These are phyloP conservation scores for Melanostoma scalare DNA, from an alignment of 2,888 invertebrate genomes.

Conservation along the genomic window DNA sequence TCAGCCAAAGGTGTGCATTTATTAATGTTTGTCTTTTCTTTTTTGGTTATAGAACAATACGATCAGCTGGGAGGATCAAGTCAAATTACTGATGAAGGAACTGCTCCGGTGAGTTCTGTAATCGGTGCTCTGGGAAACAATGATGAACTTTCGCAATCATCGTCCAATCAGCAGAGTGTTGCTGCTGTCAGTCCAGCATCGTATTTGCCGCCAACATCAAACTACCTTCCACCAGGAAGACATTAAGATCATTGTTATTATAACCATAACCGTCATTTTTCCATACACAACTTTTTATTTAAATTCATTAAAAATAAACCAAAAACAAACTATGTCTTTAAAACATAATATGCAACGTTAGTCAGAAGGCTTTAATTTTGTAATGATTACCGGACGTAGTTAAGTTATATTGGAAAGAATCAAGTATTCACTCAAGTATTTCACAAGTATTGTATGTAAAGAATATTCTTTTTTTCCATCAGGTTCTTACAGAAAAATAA, in stretches of 20 bases:
- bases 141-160: slow-evolving; percentile 53
- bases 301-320: neutral
- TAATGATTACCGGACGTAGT: too few relatives aligned
- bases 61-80: slow-evolving; percentile 79
- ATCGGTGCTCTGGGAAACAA: slow-evolving; percentile 77
- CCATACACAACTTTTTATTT: neutral
- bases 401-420: too few relatives aligned
- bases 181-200: neutral
- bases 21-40: too few relatives aligned
- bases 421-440: too few relatives aligned
- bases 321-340: too few relatives aligned
- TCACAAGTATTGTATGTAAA: too few relatives aligned
- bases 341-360: too few relatives aligned
- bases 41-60: slow-evolving; percentile 77
- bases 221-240: slow-evolving; percentile 40
- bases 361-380: too few relatives aligned
- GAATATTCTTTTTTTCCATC: too few relatives aligned
- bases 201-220: slow-evolving; percentile 49
- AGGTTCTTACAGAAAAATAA: too few relatives aligned
- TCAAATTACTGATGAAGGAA: slow-evolving; percentile 79
- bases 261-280: neutral
- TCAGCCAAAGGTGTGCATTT: neutral
- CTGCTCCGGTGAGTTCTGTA: slow-evolving; percentile 80
- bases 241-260: slow-evolving; percentile 12
- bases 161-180: slow-evolving; percentile 43